Evolutionary conservation across 2,888 invertebrate genomes (phyloP).

Genomic region (Agrochola macilenta): DNA sequence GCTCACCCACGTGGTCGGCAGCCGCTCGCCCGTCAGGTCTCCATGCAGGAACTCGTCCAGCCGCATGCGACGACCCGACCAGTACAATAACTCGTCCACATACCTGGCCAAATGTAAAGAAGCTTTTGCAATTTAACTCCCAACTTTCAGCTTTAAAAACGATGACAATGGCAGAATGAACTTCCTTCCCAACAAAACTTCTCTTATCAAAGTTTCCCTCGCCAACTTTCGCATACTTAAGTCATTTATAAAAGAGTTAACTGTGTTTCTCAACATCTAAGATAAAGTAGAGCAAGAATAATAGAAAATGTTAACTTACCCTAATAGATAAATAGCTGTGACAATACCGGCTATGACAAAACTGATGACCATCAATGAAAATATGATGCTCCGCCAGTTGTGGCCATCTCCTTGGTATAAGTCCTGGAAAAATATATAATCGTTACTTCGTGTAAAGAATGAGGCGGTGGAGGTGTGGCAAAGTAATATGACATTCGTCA

Average conservation of each 20-base stretch:
- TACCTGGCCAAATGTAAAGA: constrained; percentile 88
- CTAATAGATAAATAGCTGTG: constrained; percentile 96
- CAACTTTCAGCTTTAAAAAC: constrained; percentile 27
- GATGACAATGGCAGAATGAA: constrained; percentile 45
- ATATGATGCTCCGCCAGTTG: constrained; percentile 97
- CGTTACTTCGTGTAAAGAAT: constrained; percentile 32
- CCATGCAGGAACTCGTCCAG: constrained; percentile 96
- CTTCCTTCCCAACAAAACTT: constrained; percentile 48
- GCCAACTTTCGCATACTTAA: constrained; percentile 44
- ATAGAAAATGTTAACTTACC: constrained; percentile 87
- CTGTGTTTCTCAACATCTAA: constrained; percentile 37
- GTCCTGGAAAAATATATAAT: constrained; percentile 89
- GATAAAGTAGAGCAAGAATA: constrained; percentile 27
- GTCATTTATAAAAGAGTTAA: constrained; percentile 47
- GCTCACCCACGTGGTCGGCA: constrained; percentile 96
- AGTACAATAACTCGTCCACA: constrained; percentile 97
- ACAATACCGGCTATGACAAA: constrained; percentile 96
- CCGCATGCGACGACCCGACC: constrained; percentile 96
- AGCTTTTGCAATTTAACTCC: not conserved
- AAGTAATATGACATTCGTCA: constrained; percentile 59
- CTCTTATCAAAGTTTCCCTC: constrained; percentile 51
- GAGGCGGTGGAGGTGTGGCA: constrained; percentile 14
- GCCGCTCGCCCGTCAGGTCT: constrained; percentile 92
- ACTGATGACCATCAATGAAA: constrained; percentile 96
- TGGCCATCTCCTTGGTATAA: constrained; percentile 95